A percentile compares a stretch with the other conserved stretches of the same genome.
phyloP scores from a whole-genome alignment of 2,797 vertebrate genomes.

The Myotis planiceps region DNA sequence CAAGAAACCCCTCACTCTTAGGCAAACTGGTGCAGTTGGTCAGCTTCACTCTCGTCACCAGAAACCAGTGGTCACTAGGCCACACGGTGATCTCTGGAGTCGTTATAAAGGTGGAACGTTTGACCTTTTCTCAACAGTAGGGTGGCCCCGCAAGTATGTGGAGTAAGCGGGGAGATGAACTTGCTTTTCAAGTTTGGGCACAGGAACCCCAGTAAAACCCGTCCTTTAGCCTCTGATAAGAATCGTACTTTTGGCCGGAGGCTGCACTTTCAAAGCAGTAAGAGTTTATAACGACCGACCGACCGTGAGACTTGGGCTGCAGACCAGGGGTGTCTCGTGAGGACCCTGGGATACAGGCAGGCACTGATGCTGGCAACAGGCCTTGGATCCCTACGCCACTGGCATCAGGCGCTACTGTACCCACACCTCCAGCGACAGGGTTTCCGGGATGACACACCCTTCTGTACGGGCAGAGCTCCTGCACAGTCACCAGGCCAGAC shows the following conservation, averaged over 20 bases:
- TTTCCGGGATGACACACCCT: background rate
- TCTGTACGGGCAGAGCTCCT: background rate
- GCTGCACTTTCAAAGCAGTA: background rate
- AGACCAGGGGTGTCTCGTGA: background rate
- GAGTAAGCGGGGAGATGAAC: background rate
- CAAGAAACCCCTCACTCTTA: background rate
- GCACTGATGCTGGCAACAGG: background rate
- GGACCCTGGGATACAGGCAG: background rate
- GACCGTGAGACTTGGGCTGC: background rate
- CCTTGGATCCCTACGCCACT: background rate
- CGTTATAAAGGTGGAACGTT: background rate
- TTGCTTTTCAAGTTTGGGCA: conserved; percentile 37
- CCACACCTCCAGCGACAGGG: background rate
- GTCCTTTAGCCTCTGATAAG: conserved; percentile 39
- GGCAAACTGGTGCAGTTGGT: background rate
- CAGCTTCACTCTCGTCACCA: background rate
- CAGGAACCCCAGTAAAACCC: conserved; percentile 43
- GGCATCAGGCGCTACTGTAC: background rate
- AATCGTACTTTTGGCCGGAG: conserved; percentile 22
- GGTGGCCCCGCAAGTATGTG: background rate
- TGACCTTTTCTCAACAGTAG: conserved; percentile 16
- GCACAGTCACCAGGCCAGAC: background rate
- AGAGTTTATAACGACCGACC: background rate
- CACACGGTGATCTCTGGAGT: background rate
- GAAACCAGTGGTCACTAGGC: background rate